Evolutionary conservation across 2,113 vertebrate species (phyloP).

Genomic region (Otocyon megalotis): DNA sequence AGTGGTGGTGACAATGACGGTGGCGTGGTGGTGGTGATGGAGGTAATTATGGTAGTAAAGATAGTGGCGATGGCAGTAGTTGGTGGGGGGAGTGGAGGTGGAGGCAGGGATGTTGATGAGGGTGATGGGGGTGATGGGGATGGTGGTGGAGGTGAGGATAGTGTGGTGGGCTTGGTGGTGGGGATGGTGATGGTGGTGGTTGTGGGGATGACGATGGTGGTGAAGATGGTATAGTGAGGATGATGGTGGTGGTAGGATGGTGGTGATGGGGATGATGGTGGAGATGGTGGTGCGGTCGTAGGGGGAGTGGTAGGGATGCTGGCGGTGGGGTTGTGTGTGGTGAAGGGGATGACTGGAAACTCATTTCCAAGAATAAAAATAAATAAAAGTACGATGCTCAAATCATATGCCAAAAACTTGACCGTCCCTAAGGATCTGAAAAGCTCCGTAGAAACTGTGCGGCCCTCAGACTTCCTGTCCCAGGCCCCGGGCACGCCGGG

Average conservation of each 20-base stretch:
- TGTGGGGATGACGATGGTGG: fast-evolving
- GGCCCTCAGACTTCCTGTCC: fast-evolving
- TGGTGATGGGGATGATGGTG: fast-evolving
- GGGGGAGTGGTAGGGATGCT: too few relatives aligned
- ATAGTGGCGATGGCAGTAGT: fast-evolving
- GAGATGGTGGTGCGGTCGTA: too few relatives aligned
- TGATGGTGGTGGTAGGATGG: not conserved
- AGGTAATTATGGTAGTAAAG: not conserved
- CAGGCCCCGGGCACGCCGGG: fast-evolving
- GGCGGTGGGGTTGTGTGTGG: not conserved
- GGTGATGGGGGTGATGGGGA: too few relatives aligned
- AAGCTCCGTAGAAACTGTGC: not conserved
- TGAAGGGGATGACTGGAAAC: not conserved
- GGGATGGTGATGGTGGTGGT: not conserved
- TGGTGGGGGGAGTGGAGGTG: fast-evolving
- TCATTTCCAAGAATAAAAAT: not conserved
- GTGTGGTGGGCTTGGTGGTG: not conserved
- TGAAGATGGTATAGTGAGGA: fast-evolving
- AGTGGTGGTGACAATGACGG: fast-evolving
- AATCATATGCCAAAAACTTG: fast-evolving
- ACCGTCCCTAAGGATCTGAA: too few relatives aligned
- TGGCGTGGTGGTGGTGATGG: not conserved
- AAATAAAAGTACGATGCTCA: not conserved
- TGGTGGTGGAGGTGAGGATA: fast-evolving
- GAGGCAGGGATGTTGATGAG: too few relatives aligned